phyloP scores from a whole-genome alignment of 2,888 invertebrate genomes.

The Nebria salina region DNA sequence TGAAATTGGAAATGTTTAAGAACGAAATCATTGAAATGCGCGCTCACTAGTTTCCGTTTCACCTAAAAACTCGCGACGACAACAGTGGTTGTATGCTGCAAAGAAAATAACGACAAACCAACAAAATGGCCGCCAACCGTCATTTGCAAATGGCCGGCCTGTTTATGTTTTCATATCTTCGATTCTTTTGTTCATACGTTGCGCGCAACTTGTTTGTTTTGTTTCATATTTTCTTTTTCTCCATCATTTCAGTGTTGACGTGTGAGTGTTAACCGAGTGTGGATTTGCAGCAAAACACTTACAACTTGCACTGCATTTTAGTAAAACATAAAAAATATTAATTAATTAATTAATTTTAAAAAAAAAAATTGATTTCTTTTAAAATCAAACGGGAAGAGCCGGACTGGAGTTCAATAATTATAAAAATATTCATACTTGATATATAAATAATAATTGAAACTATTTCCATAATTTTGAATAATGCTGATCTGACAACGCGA shows the following conservation, averaged over 20 bases:
- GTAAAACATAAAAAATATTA: slow-evolving; percentile 30
- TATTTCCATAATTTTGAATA: slow-evolving; percentile 31
- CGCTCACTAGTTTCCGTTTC: not conserved
- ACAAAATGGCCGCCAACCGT: not conserved
- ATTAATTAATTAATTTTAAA: not conserved
- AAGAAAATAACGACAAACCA: slow-evolving; percentile 2
- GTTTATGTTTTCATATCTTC: not conserved
- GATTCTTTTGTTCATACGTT: slow-evolving; percentile 15
- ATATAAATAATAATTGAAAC: slow-evolving; percentile 38
- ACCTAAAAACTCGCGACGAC: not conserved
- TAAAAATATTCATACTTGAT: slow-evolving; percentile 32
- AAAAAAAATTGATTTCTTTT: slow-evolving; percentile 31
- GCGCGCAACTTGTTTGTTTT: slow-evolving; percentile 30
- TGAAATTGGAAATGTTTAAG: not conserved
- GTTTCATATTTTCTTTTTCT: slow-evolving; percentile 12
- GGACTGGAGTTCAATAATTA: slow-evolving; percentile 37
- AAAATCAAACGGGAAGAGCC: slow-evolving; percentile 41
- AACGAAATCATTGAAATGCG: slow-evolving; percentile 6
- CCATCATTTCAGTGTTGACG: slow-evolving; percentile 39
- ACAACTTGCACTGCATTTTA: slow-evolving; percentile 46
- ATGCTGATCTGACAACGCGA: slow-evolving; percentile 36
- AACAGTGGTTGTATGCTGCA: slow-evolving; percentile 33
- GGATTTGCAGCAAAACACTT: slow-evolving; percentile 43
- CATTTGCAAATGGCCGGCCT: not conserved
- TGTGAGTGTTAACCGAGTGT: slow-evolving; percentile 39